Evolutionary conservation across 2,113 vertebrate species (phyloP), one percentile per base, ranked within the genome.

Genomic region (Oenanthe oenanthe): DNA sequence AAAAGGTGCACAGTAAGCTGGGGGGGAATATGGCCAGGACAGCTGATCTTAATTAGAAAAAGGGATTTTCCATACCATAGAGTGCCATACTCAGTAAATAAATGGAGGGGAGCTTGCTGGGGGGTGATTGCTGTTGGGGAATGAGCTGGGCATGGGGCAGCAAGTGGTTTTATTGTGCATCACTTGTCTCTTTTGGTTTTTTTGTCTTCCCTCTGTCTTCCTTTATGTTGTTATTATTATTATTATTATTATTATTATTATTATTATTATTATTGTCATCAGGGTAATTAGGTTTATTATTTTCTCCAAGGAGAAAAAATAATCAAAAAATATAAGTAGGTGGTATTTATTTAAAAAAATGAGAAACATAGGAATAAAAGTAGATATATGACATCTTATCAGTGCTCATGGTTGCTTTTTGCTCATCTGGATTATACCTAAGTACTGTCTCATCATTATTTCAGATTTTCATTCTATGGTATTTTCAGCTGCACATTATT

Each of bases 401-500:
- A 67, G 38, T 61, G 20, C 7, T 70, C 9, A 24, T 16, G 14
- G 61, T 22, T 91, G 68, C 6, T 29, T 86, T 80, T 63, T 95
- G 29, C 17, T 74, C 18, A 0, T 56, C 18, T 77, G 51, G 63
- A n/a, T n/a, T 66, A 77, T 10, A 56, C 32, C 51, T 88, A 53
- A n/a, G 31, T 76, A 53, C 45, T 80, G 54, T 84, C 28, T 74
- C 38, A 58, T 74, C 51, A 56, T 73, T 77, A 77, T 58, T 90
- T 24, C 22, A 83, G 29, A 26, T 73, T 89, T 93, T 89, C 21
- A 25, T 65, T 87, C 36, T 34, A 7, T 17, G 66, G 13, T 32
- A 62, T 87, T 91, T 78, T 82, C 70, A 91, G 56, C 25, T 76
- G 54, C 54, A 60, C 17, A 61, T 86, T 61, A 60, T 12, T 10